Percentiles rank a stretch among this genome's conserved stretches.
These are phyloP conservation scores for Temnothorax rugatulus DNA, from an alignment of 2,888 invertebrate species.

Conservation along the genomic window DNA sequence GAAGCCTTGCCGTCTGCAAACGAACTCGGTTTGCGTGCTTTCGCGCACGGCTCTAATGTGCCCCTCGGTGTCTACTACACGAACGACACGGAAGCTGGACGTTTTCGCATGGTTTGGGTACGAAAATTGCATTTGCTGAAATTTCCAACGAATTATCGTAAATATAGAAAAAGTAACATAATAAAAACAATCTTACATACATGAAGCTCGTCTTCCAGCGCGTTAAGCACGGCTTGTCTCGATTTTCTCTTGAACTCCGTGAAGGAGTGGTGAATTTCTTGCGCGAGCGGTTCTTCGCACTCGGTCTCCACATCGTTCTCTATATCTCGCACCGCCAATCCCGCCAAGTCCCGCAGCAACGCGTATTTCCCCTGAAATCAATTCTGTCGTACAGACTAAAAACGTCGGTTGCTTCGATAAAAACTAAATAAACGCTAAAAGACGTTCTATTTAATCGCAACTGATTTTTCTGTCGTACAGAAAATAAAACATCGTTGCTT, in stretches of 20 bases:
- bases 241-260: slow-evolving; percentile 84
- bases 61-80: slow-evolving; percentile 91
- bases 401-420: neutral
- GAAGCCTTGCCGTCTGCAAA: slow-evolving; percentile 92
- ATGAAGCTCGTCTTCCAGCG: slow-evolving; percentile 85
- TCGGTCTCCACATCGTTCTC: slow-evolving; percentile 87
- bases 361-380: slow-evolving; percentile 89
- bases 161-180: neutral
- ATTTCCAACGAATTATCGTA: slow-evolving; percentile 26
- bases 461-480: neutral
- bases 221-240: slow-evolving; percentile 84
- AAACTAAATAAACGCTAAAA: neutral
- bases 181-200: slow-evolving; percentile 70
- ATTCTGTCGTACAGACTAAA: neutral
- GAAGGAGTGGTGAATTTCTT: slow-evolving; percentile 81
- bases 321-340: slow-evolving; percentile 88
- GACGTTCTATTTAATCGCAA: neutral
- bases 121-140: slow-evolving; percentile 86
- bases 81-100: slow-evolving; percentile 91
- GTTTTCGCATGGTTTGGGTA: slow-evolving; percentile 87
- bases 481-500: neutral
- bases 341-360: slow-evolving; percentile 90
- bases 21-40: slow-evolving; percentile 92
- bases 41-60: slow-evolving; percentile 91
- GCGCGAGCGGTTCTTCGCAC: slow-evolving; percentile 80